phyloP scores from a whole-genome alignment of 2,797 vertebrate species.

The Coccyzus lansbergi region DNA sequence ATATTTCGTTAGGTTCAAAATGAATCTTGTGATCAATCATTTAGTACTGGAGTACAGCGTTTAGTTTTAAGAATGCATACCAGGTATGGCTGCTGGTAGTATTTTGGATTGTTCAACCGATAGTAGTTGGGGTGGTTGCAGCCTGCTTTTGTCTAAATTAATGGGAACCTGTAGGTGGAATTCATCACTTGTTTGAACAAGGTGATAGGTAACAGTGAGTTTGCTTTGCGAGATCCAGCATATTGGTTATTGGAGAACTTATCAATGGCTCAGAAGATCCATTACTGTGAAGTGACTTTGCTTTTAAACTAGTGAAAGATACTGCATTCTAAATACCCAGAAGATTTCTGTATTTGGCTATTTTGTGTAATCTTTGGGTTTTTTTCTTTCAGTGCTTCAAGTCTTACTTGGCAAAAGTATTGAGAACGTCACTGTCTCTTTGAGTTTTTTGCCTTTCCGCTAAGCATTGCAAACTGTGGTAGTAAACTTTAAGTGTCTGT shows the following conservation, averaged over 20 bases:
- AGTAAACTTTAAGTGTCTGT: slow-evolving; percentile 11
- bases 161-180: background rate
- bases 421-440: slow-evolving; percentile 12
- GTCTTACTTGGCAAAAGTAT: background rate
- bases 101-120: background rate
- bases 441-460: background rate
- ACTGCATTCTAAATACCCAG: background rate
- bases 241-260: background rate
- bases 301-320: background rate
- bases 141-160: background rate
- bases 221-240: background rate
- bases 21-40: background rate
- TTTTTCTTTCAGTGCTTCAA: background rate
- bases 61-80: background rate
- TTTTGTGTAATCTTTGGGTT: background rate
- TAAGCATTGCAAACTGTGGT: background rate
- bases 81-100: background rate
- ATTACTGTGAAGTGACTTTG: background rate
- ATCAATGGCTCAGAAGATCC: background rate
- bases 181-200: background rate
- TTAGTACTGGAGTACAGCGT: background rate
- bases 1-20: background rate
- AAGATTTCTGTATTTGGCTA: background rate
- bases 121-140: background rate
- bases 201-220: background rate